Percentiles rank a stretch among this genome's conserved stretches.
Conservation (phyloP, 2,113 vertebrate genomes). For the Oryzias javanicus region DNA sequence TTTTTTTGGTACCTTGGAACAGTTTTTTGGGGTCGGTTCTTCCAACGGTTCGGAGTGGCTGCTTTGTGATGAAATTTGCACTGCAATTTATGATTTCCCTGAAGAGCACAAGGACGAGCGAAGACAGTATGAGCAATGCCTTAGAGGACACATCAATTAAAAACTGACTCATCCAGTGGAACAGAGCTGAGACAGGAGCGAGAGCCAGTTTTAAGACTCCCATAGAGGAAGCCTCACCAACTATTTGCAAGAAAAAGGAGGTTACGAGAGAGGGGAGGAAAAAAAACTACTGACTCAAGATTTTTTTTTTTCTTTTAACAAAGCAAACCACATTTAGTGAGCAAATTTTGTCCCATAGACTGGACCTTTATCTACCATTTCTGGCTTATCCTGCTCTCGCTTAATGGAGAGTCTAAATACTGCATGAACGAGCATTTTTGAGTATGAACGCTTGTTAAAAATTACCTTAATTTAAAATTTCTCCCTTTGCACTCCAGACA, state of each 20-base stretch:
- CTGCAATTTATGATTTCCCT: constrained; percentile 73
- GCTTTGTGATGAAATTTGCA: constrained; percentile 70
- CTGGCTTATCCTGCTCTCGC: constrained; percentile 51
- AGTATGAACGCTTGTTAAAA: constrained; percentile 48
- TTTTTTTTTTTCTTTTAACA: constrained; percentile 10
- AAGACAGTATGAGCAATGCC: constrained; percentile 76
- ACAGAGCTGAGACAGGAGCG: constrained; percentile 50
- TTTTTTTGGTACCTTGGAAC: constrained; percentile 56
- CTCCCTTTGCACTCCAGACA: constrained; percentile 60
- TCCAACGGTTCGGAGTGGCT: constrained; percentile 52
- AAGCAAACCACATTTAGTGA: constrained; percentile 21
- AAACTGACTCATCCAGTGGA: constrained; percentile 63
- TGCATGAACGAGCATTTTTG: constrained; percentile 66
- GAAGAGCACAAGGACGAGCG: constrained; percentile 75
- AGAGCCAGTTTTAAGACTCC: constrained; percentile 17
- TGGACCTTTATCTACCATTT: constrained; percentile 35
- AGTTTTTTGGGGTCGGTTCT: constrained; percentile 56
- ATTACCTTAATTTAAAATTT: constrained; percentile 35
- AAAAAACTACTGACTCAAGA: constrained; percentile 29
- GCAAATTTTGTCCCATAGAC: constrained; percentile 32
- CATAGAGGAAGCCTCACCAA: constrained; percentile 28
- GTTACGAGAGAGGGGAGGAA: constrained; percentile 5
- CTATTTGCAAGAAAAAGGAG: constrained; percentile 38
- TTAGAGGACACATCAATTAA: constrained; percentile 78
- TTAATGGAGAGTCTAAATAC: constrained; percentile 37